A percentile compares a stretch with the other conserved stretches of the same genome.
phyloP scores from a whole-genome alignment of 2,113 vertebrate genomes.

The Gallinago media region DNA sequence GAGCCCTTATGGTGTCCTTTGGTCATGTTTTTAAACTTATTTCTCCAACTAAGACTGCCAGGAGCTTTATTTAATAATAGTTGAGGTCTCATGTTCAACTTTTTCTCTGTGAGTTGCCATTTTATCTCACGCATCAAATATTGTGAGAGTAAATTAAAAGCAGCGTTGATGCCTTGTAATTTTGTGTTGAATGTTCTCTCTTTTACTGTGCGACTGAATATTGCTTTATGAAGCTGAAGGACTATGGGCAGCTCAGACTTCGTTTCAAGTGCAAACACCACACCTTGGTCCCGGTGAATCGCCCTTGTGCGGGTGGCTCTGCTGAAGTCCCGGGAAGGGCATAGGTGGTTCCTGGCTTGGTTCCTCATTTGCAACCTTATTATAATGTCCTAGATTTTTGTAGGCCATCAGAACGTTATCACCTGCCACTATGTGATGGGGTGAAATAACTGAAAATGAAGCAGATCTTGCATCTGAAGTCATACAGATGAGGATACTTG shows the following conservation, averaged over 20 bases:
- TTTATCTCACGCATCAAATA: constrained; percentile 64
- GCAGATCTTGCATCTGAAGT: neutral
- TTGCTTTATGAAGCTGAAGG: neutral
- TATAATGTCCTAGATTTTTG: neutral
- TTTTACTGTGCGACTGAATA: neutral
- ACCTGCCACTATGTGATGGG: neutral
- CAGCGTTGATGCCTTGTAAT: neutral
- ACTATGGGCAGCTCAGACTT: neutral
- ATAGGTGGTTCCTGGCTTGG: neutral
- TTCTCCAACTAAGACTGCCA: constrained; percentile 50
- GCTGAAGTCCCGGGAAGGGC: neutral
- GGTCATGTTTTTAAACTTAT: constrained; percentile 64
- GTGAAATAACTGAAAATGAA: neutral
- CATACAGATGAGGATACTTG: neutral
- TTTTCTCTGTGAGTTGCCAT: constrained; percentile 44
- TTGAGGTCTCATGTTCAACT: constrained; percentile 21
- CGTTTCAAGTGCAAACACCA: constrained; percentile 3
- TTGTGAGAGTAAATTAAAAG: constrained; percentile 56
- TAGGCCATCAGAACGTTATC: fast-evolving
- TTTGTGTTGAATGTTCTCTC: constrained; percentile 1
- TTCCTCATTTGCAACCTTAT: fast-evolving
- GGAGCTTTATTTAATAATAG: constrained; percentile 64
- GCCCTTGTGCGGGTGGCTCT: neutral
- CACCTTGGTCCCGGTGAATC: neutral
- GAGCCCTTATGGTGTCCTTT: constrained; percentile 46